These are phyloP conservation scores for Sturmia bella DNA, from an alignment of 2,888 invertebrate species.

Conservation along the genomic window DNA sequence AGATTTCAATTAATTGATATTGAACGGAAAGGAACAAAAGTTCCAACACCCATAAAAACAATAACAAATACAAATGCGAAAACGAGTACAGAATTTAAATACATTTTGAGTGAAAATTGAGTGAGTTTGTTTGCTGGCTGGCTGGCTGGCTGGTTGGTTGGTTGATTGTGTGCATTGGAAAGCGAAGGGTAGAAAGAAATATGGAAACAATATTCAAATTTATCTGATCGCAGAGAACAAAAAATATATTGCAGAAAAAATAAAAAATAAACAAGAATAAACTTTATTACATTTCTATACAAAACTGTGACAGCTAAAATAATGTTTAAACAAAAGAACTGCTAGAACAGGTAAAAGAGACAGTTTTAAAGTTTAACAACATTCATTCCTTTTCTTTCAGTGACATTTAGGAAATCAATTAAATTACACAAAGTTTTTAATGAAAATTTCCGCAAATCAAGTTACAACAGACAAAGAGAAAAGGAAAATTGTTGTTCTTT, in stretches of 20 bases:
- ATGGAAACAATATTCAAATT: slow-evolving; percentile 42
- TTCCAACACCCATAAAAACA: slow-evolving; percentile 23
- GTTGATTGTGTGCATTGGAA: slow-evolving; percentile 6
- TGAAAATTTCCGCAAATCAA: slow-evolving; percentile 5
- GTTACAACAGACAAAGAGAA: neutral
- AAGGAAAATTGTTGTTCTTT: too few relatives aligned
- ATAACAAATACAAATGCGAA: neutral
- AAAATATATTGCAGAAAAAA: slow-evolving; percentile 10
- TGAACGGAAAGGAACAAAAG: slow-evolving; percentile 50
- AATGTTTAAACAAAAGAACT: slow-evolving; percentile 32
- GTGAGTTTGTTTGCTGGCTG: slow-evolving; percentile 1
- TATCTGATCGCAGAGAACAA: slow-evolving; percentile 19
- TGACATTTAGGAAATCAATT: slow-evolving; percentile 58
- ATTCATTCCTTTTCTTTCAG: slow-evolving; percentile 5
- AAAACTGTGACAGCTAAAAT: slow-evolving; percentile 48
- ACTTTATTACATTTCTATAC: slow-evolving; percentile 25
- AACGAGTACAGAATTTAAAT: slow-evolving; percentile 26
- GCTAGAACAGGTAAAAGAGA: neutral
- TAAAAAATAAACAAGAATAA: neutral
- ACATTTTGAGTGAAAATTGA: slow-evolving; percentile 33
- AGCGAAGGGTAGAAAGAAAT: slow-evolving; percentile 38
- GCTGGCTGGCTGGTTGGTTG: neutral
- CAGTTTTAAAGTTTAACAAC: slow-evolving; percentile 18
- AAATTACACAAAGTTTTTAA: slow-evolving; percentile 43
- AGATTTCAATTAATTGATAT: slow-evolving; percentile 67